Conservation (phyloP, 23 tunicate species). For the Phallusia fumigata region DNA sequence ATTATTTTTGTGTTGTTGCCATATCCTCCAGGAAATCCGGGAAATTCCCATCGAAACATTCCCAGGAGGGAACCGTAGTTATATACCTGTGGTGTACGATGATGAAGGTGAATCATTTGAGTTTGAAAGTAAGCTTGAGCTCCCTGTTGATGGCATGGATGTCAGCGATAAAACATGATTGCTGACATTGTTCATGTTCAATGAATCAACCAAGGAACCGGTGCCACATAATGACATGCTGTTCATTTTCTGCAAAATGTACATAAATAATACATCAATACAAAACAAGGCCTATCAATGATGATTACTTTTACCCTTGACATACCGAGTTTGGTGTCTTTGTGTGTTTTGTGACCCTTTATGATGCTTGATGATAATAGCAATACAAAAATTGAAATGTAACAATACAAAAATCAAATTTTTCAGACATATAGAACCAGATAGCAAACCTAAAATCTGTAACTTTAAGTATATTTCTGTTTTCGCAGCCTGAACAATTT, state of each 20-base stretch:
- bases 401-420: neutral
- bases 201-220: slow-evolving; percentile 40
- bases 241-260: slow-evolving; percentile 30
- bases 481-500: no score
- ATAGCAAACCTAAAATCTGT: slow-evolving; percentile 8
- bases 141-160: neutral
- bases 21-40: no score
- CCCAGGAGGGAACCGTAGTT: no score
- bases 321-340: neutral
- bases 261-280: no score
- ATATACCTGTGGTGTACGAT: slow-evolving; percentile 10
- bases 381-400: slow-evolving; percentile 7
- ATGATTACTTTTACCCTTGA: neutral
- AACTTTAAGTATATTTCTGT: neutral
- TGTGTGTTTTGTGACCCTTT: neutral
- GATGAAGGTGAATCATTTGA: slow-evolving; percentile 23
- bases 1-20: no score
- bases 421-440: slow-evolving; percentile 15
- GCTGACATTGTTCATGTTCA: slow-evolving; percentile 45
- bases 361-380: neutral
- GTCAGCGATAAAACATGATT: slow-evolving; percentile 26
- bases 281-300: neutral
- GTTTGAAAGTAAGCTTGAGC: slow-evolving; percentile 42
- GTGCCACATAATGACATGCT: slow-evolving; percentile 48
- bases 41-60: no score